phyloP scores from a whole-genome alignment of 1,140 invertebrate species.

The Zophobas atratus region DNA sequence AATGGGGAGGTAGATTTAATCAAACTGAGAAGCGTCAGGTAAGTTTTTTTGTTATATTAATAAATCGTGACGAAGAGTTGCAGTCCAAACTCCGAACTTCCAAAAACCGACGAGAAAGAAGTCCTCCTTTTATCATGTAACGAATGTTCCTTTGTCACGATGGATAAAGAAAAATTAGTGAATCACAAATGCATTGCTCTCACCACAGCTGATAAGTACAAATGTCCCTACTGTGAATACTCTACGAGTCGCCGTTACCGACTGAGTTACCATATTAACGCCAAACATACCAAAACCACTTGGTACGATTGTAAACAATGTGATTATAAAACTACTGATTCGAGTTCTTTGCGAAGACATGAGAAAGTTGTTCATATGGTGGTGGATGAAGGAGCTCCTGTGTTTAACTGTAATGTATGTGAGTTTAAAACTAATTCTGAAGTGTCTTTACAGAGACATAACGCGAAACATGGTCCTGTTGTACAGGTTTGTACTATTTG shows the following conservation, averaged over 20 bases:
- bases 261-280: slow-evolving; percentile 48
- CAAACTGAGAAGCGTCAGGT: background rate
- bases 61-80: background rate
- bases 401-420: slow-evolving; percentile 48
- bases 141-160: slow-evolving; percentile 13
- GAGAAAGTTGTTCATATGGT: slow-evolving; percentile 20
- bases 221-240: slow-evolving; percentile 48
- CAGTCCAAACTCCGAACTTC: background rate
- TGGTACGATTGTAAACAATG: slow-evolving; percentile 46
- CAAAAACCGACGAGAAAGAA: slow-evolving; percentile 7
- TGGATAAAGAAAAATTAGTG: slow-evolving; percentile 6
- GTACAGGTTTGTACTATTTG: slow-evolving; percentile 46
- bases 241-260: slow-evolving; percentile 44
- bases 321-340: slow-evolving; percentile 42
- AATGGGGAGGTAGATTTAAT: background rate
- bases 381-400: background rate
- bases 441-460: slow-evolving; percentile 38
- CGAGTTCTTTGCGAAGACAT: slow-evolving; percentile 32
- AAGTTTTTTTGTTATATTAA: background rate
- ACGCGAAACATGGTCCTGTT: slow-evolving; percentile 5
- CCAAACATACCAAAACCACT: slow-evolving; percentile 46
- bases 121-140: slow-evolving; percentile 11
- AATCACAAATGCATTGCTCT: background rate
- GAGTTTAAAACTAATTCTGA: background rate
- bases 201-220: background rate